Evolutionary conservation across 2,113 vertebrate genomes (phyloP).

Genomic region (Baryphthengus martii): DNA sequence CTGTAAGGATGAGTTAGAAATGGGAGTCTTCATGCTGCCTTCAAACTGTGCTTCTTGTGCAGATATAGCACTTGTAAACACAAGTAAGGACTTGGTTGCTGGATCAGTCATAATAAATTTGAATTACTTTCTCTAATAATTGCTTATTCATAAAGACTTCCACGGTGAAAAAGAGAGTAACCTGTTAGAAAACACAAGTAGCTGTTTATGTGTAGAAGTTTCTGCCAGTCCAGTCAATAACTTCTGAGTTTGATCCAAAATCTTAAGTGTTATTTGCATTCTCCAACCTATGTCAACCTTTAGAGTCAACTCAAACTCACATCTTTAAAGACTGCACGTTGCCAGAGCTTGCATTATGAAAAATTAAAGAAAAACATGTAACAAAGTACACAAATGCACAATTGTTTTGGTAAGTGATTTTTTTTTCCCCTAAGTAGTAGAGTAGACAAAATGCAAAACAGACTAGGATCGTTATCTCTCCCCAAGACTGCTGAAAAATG

Average conservation of each 20-base stretch:
- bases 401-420: background rate
- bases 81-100: background rate
- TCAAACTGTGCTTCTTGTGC: background rate
- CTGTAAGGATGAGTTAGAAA: background rate
- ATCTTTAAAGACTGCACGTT: background rate
- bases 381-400: background rate
- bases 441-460: background rate
- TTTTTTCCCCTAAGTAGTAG: background rate
- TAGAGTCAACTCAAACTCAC: background rate
- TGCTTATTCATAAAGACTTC: background rate
- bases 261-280: background rate
- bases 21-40: background rate
- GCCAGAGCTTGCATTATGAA: background rate
- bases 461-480: background rate
- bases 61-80: background rate
- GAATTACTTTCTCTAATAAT: background rate
- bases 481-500: background rate
- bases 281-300: background rate
- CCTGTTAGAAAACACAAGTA: background rate
- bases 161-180: background rate
- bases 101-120: background rate
- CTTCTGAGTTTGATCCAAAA: background rate
- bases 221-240: background rate
- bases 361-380: background rate
- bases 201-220: background rate